Conservation (phyloP, 1,140 invertebrate species). For the Caenorhabditis remanei region DNA sequence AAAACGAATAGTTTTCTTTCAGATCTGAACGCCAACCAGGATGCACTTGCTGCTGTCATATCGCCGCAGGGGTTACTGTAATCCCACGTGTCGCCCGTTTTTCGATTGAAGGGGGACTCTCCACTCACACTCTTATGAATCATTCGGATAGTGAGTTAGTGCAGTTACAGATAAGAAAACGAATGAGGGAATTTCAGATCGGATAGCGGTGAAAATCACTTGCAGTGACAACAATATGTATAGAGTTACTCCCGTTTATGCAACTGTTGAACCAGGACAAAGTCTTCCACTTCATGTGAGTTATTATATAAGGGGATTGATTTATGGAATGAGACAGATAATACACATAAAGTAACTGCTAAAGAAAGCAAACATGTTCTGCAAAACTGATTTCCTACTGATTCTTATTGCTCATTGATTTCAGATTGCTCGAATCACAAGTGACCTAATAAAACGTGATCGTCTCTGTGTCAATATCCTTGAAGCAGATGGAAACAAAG, state of each 20-base stretch:
- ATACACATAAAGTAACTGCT: not conserved
- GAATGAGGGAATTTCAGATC: not conserved
- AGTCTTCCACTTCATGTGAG: slow-evolving; percentile 48
- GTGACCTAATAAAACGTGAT: slow-evolving; percentile 52
- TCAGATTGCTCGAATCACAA: slow-evolving; percentile 42
- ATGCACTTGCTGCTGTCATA: slow-evolving; percentile 41
- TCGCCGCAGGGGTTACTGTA: slow-evolving; percentile 18
- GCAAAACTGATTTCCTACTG: no score
- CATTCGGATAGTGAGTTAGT: slow-evolving; percentile 16
- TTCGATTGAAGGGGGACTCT: slow-evolving; percentile 48
- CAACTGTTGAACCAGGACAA: slow-evolving; percentile 45
- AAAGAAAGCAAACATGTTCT: not conserved
- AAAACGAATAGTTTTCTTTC: not conserved
- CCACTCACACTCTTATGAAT: slow-evolving; percentile 35
- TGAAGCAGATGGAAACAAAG: slow-evolving; percentile 48
- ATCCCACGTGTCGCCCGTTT: slow-evolving; percentile 43
- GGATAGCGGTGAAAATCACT: slow-evolving; percentile 39
- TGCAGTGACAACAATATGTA: slow-evolving; percentile 53
- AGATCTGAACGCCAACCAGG: slow-evolving; percentile 46
- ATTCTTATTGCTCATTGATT: not conserved
- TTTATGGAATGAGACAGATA: no score
- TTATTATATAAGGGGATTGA: not conserved
- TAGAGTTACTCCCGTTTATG: slow-evolving; percentile 28
- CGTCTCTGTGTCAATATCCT: slow-evolving; percentile 55
- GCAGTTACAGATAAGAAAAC: not conserved